Conservation (phyloP, 2,888 invertebrate genomes). For the Leptinotarsa rubiginosa region DNA sequence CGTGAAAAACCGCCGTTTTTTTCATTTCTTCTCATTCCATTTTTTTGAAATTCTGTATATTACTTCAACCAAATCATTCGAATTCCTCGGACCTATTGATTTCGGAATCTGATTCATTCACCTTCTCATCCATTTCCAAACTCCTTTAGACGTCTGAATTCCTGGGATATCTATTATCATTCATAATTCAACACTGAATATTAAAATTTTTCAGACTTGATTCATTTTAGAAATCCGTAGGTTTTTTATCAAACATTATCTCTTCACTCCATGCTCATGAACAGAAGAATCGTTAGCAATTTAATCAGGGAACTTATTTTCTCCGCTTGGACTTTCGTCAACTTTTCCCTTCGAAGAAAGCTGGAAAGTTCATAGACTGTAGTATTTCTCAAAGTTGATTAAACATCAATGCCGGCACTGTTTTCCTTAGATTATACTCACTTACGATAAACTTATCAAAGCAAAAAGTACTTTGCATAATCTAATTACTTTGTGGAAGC, state of each 20-base stretch:
- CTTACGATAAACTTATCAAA: constrained; percentile 51
- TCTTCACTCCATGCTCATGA: not conserved
- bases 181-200: too few species aligned
- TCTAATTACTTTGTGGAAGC: constrained; percentile 45
- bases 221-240: too few species aligned
- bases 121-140: too few species aligned
- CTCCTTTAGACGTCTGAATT: too few species aligned
- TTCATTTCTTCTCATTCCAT: too few species aligned
- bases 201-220: too few species aligned
- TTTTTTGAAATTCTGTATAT: too few species aligned
- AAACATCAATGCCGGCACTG: constrained; percentile 48
- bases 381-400: constrained; percentile 51
- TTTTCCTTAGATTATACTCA: constrained; percentile 45
- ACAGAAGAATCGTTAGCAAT: constrained; percentile 32
- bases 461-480: constrained; percentile 51
- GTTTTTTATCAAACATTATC: not conserved
- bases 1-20: too few species aligned
- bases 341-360: constrained; percentile 6
- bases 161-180: too few species aligned
- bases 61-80: too few species aligned
- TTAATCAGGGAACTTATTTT: constrained; percentile 53
- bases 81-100: too few species aligned
- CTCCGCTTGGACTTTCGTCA: constrained; percentile 21
- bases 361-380: constrained; percentile 48
- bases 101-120: too few species aligned